phyloP scores from a whole-genome alignment of 2,113 vertebrate species.

The Tychaedon coryphoeus region DNA sequence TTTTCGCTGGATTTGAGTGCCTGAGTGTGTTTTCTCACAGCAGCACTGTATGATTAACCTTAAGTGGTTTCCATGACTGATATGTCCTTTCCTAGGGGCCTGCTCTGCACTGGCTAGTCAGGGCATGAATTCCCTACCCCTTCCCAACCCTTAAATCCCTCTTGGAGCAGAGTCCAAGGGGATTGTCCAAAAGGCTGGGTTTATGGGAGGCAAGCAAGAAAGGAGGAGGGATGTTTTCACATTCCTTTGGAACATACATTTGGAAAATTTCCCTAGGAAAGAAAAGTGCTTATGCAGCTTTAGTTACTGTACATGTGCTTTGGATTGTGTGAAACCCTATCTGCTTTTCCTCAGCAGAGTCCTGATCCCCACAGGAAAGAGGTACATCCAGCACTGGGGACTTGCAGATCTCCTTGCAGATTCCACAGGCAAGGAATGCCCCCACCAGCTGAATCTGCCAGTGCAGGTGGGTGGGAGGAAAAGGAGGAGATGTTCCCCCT shows the following conservation, averaged over 20 bases:
- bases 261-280: conserved; percentile 42
- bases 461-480: neutral
- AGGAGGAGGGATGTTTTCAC: neutral
- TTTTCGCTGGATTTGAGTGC: neutral
- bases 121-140: neutral
- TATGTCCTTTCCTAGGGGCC: neutral
- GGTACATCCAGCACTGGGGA: neutral
- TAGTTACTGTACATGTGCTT: conserved; percentile 51
- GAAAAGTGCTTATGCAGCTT: conserved; percentile 45
- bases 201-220: neutral
- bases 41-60: neutral
- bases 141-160: neutral
- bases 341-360: conserved; percentile 43
- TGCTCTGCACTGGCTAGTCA: neutral
- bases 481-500: neutral
- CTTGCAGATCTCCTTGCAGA: neutral
- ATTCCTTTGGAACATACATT: neutral
- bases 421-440: neutral
- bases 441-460: neutral
- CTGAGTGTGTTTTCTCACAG: neutral
- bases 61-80: neutral
- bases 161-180: neutral
- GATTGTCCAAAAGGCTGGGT: neutral
- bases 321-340: conserved; percentile 58
- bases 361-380: neutral